A percentile compares a stretch with the other conserved stretches of the same genome.
Conservation (phyloP, 2,113 vertebrate species). For the Gorsachius goisagi region DNA sequence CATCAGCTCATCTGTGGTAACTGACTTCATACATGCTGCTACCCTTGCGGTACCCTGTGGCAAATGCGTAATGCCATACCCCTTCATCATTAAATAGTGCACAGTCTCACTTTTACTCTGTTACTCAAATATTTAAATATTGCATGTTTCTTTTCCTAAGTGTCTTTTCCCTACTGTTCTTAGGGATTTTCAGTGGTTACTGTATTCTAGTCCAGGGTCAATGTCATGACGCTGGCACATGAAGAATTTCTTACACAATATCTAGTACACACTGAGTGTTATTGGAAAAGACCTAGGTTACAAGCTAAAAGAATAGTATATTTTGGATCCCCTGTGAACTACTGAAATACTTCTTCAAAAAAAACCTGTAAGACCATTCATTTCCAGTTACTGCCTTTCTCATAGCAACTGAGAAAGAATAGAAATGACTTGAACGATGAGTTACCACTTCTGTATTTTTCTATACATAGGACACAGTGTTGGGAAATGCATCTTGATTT, state of each 20-base stretch:
- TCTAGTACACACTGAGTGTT: not conserved
- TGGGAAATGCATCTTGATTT: not conserved
- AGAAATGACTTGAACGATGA: not conserved
- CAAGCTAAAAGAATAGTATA: not conserved
- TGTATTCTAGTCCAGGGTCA: not conserved
- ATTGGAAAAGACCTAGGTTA: not conserved
- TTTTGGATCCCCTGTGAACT: not conserved
- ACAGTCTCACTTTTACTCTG: not conserved
- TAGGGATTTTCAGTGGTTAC: not conserved
- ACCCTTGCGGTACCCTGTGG: not conserved
- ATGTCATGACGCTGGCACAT: fast-evolving
- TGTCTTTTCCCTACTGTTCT: not conserved
- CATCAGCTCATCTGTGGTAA: not conserved
- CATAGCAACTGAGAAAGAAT: not conserved
- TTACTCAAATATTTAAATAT: not conserved
- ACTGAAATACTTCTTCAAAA: not conserved
- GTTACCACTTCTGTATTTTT: not conserved
- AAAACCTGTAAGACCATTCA: not conserved
- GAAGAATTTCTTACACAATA: not conserved
- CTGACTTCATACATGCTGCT: not conserved
- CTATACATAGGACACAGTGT: not conserved
- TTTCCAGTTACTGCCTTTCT: not conserved
- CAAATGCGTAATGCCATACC: not conserved
- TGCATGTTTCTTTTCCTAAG: not conserved
- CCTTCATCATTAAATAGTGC: not conserved